Conservation (phyloP, 2,113 vertebrate species). For the Junco hyemalis region DNA sequence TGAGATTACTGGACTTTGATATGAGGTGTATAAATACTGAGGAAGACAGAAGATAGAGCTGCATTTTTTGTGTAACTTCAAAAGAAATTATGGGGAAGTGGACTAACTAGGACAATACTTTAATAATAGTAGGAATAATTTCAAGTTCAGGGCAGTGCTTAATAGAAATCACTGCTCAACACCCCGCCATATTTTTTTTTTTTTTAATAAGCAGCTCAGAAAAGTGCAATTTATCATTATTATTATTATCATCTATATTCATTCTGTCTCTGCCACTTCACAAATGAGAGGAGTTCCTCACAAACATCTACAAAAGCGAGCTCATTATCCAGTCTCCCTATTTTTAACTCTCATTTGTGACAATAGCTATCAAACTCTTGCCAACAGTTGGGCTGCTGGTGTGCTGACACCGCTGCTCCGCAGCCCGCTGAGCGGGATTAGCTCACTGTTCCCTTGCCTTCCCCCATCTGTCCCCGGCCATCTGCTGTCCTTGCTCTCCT, state of each 20-base stretch:
- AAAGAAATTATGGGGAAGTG: constrained; percentile 43
- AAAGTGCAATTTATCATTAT: constrained; percentile 59
- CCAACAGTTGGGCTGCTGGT: constrained; percentile 64
- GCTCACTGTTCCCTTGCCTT: constrained; percentile 55
- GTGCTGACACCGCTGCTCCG: constrained; percentile 61
- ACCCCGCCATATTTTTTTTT: neutral
- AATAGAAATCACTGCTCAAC: constrained; percentile 54
- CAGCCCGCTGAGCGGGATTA: constrained; percentile 46
- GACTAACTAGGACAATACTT: constrained; percentile 42
- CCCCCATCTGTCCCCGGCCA: constrained; percentile 62
- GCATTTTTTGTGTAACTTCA: constrained; percentile 14
- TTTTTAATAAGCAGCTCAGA: constrained; percentile 60
- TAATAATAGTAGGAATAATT: constrained; percentile 52
- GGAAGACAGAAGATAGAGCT: constrained; percentile 8
- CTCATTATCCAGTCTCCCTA: constrained; percentile 63
- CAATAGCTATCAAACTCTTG: constrained; percentile 59
- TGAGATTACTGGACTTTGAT: constrained; percentile 16
- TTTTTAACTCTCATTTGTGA: constrained; percentile 68
- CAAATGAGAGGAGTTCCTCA: constrained; percentile 64
- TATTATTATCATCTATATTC: constrained; percentile 47
- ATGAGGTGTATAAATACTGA: neutral
- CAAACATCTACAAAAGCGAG: constrained; percentile 62
- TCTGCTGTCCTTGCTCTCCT: constrained; percentile 56
- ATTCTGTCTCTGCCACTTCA: constrained; percentile 40
- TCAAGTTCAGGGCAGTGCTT: constrained; percentile 39